These are phyloP conservation scores for Pammene aurita DNA, from an alignment of 2,888 invertebrate species.

Conservation along the genomic window DNA sequence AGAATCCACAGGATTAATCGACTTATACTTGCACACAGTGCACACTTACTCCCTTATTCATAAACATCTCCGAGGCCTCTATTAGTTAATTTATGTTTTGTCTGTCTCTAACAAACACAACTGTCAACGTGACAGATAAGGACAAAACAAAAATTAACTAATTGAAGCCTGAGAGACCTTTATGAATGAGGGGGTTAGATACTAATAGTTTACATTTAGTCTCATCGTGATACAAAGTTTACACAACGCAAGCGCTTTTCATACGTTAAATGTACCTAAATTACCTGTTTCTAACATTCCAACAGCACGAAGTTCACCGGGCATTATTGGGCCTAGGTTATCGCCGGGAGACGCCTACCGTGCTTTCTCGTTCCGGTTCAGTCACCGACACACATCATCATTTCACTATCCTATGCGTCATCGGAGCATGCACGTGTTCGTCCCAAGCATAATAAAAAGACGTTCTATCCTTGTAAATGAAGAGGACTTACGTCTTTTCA, in stretches of 20 bases:
- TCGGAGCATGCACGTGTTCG: slow-evolving; percentile 24
- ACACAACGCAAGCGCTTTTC: neutral
- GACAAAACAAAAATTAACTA: too few relatives aligned
- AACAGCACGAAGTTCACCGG: slow-evolving; percentile 10
- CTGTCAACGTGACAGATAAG: too few relatives aligned
- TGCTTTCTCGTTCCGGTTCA: slow-evolving; percentile 21
- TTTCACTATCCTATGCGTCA: slow-evolving; percentile 21
- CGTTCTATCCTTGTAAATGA: neutral
- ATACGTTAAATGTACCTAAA: too few relatives aligned
- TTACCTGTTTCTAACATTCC: slow-evolving; percentile 9
- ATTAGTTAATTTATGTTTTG: too few relatives aligned
- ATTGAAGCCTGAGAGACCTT: too few relatives aligned
- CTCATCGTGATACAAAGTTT: slow-evolving; percentile 8
- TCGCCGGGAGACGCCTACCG: slow-evolving; percentile 6
- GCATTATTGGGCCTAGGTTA: slow-evolving; percentile 6
- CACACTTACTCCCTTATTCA: too few relatives aligned
- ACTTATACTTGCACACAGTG: too few relatives aligned
- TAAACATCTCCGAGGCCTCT: too few relatives aligned
- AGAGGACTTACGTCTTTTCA: slow-evolving; percentile 7
- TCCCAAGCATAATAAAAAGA: neutral
- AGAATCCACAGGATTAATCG: too few relatives aligned
- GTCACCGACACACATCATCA: slow-evolving; percentile 26
- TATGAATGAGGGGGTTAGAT: too few relatives aligned
- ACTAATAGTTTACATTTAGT: neutral
- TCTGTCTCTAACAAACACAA: too few relatives aligned